Percentiles rank a stretch among this genome's conserved stretches.
These are phyloP conservation scores for Hippocampus mohnikei DNA, from an alignment of 2,113 vertebrate genomes.

Conservation along the genomic window DNA sequence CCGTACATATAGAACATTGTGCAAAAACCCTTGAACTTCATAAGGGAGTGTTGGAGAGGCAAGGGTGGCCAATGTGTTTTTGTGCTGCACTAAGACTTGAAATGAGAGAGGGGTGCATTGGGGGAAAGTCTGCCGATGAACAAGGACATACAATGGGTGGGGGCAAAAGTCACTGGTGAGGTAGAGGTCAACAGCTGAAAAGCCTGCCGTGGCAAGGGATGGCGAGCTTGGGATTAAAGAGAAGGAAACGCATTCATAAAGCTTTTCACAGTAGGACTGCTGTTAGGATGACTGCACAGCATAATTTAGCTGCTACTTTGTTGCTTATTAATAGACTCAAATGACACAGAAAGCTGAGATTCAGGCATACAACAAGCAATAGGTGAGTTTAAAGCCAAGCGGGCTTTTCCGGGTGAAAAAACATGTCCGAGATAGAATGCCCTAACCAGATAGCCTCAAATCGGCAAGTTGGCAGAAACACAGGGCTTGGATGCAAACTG, in stretches of 20 bases:
- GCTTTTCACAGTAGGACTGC: slow-evolving; percentile 27
- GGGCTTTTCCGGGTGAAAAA: slow-evolving; percentile 35
- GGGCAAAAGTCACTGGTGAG: slow-evolving; percentile 57
- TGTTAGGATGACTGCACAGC: slow-evolving; percentile 13
- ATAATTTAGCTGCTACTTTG: slow-evolving; percentile 7
- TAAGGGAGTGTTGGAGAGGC: neutral
- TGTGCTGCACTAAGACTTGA: slow-evolving; percentile 32
- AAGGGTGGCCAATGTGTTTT: slow-evolving; percentile 22
- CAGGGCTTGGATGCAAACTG: slow-evolving; percentile 30
- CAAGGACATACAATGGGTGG: slow-evolving; percentile 47
- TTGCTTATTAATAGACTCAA: slow-evolving; percentile 20
- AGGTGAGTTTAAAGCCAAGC: slow-evolving; percentile 22
- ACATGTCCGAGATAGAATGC: slow-evolving; percentile 31
- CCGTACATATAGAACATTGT: neutral
- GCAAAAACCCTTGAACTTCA: neutral
- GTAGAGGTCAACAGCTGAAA: slow-evolving; percentile 70
- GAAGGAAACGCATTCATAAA: slow-evolving; percentile 40
- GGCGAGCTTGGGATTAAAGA: slow-evolving; percentile 35
- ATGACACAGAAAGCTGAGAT: slow-evolving; percentile 9
- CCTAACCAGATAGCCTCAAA: slow-evolving; percentile 36
- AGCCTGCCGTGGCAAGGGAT: slow-evolving; percentile 20
- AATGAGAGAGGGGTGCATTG: slow-evolving; percentile 51
- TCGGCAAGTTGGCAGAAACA: slow-evolving; percentile 45
- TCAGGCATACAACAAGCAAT: neutral
- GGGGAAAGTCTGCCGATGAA: slow-evolving; percentile 33